Percentiles rank a stretch among this genome's conserved stretches.
phyloP scores from a whole-genome alignment of 2,888 invertebrate genomes.

The Piscicola geometra region DNA sequence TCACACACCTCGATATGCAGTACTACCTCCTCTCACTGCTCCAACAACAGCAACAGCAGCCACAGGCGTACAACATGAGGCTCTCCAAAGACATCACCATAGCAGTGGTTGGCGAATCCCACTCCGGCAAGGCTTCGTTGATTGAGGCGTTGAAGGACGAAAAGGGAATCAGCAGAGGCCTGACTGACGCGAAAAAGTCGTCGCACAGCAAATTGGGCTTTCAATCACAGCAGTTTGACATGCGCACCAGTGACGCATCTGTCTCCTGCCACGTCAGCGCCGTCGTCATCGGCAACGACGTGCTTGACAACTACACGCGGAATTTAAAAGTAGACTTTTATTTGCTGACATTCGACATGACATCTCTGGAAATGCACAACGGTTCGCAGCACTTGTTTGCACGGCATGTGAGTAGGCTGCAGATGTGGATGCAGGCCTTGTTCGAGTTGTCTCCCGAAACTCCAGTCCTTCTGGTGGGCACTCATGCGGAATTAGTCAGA shows the following conservation, averaged over 20 bases:
- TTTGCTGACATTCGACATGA: constrained; percentile 44
- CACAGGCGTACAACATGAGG: neutral
- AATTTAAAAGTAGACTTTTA: constrained; percentile 44
- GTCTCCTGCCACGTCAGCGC: constrained; percentile 43
- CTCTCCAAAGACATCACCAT: constrained; percentile 42
- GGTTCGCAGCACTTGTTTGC: constrained; percentile 45
- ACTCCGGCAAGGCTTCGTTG: constrained; percentile 45
- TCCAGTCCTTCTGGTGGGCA: constrained; percentile 45
- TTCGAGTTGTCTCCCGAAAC: constrained; percentile 45
- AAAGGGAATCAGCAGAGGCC: constrained; percentile 42
- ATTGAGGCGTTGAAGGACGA: constrained; percentile 45
- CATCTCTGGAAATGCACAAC: constrained; percentile 45
- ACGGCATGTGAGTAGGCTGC: constrained; percentile 44
- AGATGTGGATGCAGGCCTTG: constrained; percentile 46
- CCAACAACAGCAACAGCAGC: constrained; percentile 18
- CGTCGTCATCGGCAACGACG: constrained; percentile 44
- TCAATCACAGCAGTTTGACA: constrained; percentile 45
- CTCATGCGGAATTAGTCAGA: constrained; percentile 45
- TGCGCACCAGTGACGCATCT: constrained; percentile 41
- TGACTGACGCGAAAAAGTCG: constrained; percentile 17
- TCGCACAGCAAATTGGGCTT: constrained; percentile 38
- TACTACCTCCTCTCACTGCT: constrained; percentile 39
- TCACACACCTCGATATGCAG: constrained; percentile 44
- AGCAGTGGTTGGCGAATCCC: constrained; percentile 45
- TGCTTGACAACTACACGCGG: constrained; percentile 41